These are phyloP conservation scores for Rotaria macrura DNA, from an alignment of 2,888 invertebrate genomes.

Conservation along the genomic window DNA sequence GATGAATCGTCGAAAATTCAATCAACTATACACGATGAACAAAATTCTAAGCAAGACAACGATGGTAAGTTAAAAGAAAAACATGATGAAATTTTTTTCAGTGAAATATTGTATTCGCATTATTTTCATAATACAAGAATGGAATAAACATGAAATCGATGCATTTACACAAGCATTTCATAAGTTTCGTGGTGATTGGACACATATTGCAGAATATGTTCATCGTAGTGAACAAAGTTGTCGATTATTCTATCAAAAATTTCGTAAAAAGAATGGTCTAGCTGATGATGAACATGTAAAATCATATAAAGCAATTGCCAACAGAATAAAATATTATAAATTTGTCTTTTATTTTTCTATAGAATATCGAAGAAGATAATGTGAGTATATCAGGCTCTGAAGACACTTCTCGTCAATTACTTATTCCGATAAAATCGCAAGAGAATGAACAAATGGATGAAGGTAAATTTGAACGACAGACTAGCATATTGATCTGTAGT, in stretches of 20 bases:
- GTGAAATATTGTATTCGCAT: too few species aligned
- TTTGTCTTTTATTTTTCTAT: not conserved
- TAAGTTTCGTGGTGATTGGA: not conserved
- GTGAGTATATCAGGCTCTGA: not conserved
- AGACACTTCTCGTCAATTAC: not conserved
- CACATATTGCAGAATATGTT: not conserved
- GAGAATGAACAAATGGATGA: not conserved
- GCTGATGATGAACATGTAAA: not conserved
- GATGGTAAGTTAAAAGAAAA: not conserved
- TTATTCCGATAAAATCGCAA: not conserved
- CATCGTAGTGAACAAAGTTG: conserved; percentile 17
- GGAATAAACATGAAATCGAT: not conserved
- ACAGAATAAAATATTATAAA: not conserved
- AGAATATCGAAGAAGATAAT: conserved; percentile 2
- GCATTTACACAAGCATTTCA: not conserved
- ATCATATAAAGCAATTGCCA: not conserved
- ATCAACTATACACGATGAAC: not conserved
- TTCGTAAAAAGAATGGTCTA: not conserved
- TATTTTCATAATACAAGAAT: not conserved
- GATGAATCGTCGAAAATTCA: not conserved
- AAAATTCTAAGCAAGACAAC: not conserved
- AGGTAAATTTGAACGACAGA: too few species aligned
- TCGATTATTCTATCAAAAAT: not conserved
- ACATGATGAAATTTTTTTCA: too few species aligned
- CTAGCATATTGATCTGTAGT: too few species aligned